phyloP scores from a whole-genome alignment of 2,797 vertebrate genomes.

The Hephaestus fuliginosus region DNA sequence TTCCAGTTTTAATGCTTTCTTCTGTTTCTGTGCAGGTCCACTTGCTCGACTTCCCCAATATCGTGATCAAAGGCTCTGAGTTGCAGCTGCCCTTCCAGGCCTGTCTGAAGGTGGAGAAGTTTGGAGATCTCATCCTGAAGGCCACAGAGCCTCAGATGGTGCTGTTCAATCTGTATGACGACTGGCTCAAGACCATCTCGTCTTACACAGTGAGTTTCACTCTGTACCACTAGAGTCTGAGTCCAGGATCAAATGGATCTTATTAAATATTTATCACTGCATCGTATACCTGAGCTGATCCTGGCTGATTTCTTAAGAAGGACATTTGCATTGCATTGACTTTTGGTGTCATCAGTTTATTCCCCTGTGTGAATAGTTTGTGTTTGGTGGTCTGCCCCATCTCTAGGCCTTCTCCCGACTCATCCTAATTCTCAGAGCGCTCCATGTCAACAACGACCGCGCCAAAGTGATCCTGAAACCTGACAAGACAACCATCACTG shows the following conservation, averaged over 20 bases:
- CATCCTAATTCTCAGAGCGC: slow-evolving; percentile 96
- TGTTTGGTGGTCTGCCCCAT: slow-evolving; percentile 31
- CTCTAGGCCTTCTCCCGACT: slow-evolving; percentile 97
- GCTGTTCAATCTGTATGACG: slow-evolving; percentile 98
- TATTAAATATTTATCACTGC: background rate
- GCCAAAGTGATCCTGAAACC: slow-evolving; percentile 99
- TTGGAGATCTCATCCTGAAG: slow-evolving; percentile 98
- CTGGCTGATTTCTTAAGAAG: background rate
- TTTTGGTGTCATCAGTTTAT: slow-evolving; percentile 8
- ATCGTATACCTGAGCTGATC: background rate
- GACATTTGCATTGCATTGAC: background rate
- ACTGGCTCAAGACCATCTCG: slow-evolving; percentile 99
- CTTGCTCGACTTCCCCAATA: slow-evolving; percentile 99
- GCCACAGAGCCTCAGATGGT: slow-evolving; percentile 99
- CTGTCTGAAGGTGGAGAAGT: slow-evolving; percentile 99
- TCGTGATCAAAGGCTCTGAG: slow-evolving; percentile 99
- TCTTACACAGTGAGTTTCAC: slow-evolving; percentile 93
- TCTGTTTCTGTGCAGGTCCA: slow-evolving; percentile 89
- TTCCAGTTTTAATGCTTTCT: slow-evolving; percentile 6
- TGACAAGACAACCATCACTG: slow-evolving; percentile 98
- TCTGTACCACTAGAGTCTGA: background rate
- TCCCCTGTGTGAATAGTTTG: slow-evolving; percentile 44
- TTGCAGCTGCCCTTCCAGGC: slow-evolving; percentile 99
- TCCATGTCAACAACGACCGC: slow-evolving; percentile 98
- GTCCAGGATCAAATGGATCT: background rate